Conservation (phyloP, 92 coral and sea anemone species). For the Palythoa heliodiscus region DNA sequence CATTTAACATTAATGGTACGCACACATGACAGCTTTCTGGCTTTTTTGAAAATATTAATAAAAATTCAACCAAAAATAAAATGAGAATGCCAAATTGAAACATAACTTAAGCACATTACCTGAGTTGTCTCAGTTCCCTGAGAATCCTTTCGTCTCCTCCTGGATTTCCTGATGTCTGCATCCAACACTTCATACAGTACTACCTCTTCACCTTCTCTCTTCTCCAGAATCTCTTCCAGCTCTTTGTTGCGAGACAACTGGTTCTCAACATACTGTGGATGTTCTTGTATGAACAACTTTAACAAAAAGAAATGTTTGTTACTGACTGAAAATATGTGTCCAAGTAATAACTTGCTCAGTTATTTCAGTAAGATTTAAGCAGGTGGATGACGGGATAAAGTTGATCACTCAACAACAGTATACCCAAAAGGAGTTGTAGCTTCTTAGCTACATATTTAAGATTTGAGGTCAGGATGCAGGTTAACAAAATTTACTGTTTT, state of each 20-base stretch:
- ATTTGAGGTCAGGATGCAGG: too few species aligned
- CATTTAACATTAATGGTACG: too few species aligned
- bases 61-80: too few species aligned
- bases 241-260: slow-evolving; percentile 82
- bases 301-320: background rate
- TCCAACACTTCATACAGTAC: slow-evolving; percentile 85
- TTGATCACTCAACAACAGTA: too few species aligned
- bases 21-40: too few species aligned
- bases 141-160: slow-evolving; percentile 47
- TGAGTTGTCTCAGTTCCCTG: slow-evolving; percentile 51
- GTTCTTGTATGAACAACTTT: slow-evolving; percentile 72
- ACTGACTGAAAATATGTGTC: background rate
- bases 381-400: too few species aligned
- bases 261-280: slow-evolving; percentile 83
- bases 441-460: too few species aligned
- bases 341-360: too few species aligned
- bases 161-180: slow-evolving; percentile 61
- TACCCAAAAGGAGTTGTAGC: too few species aligned
- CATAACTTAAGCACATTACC: background rate
- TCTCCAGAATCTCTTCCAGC: slow-evolving; percentile 73
- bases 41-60: too few species aligned
- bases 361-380: too few species aligned
- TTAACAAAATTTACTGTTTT: too few species aligned
- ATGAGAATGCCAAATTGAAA: background rate
- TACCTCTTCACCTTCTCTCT: slow-evolving; percentile 90